A percentile compares a stretch with the other conserved stretches of the same genome.
These are phyloP conservation scores for Pimephales promelas DNA, from an alignment of 2,113 vertebrate species.

Conservation along the genomic window DNA sequence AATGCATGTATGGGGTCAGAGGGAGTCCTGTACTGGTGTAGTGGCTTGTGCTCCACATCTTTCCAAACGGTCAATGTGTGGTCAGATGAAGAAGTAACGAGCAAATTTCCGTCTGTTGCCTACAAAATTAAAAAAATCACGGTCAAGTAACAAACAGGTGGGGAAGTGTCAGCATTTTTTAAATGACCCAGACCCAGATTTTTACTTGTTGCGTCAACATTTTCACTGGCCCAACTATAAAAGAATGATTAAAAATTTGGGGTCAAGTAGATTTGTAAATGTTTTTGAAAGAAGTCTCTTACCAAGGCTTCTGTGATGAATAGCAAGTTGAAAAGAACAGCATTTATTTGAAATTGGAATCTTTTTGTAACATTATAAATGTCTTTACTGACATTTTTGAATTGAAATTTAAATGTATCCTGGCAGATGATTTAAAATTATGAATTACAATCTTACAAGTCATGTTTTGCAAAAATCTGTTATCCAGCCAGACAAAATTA, in stretches of 20 bases:
- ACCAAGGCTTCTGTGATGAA: neutral
- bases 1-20: constrained; percentile 93
- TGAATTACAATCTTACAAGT: neutral
- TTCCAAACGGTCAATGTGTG: constrained; percentile 94
- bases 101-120: constrained; percentile 88
- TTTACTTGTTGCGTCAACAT: neutral
- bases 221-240: too few species aligned
- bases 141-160: neutral
- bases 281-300: neutral
- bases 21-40: constrained; percentile 88
- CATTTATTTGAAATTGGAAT: neutral
- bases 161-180: neutral
- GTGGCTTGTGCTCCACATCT: constrained; percentile 91
- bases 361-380: neutral
- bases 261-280: neutral
- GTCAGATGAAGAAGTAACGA: constrained; percentile 94
- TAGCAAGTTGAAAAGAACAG: neutral
- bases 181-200: neutral
- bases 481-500: neutral
- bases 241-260: neutral
- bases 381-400: neutral
- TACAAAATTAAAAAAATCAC: constrained; percentile 63
- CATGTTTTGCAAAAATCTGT: too few species aligned
- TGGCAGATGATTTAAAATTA: neutral
- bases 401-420: neutral